Evolutionary conservation across 2,797 vertebrate genomes (phyloP).

Genomic region (Yasuhikotakia modesta): DNA sequence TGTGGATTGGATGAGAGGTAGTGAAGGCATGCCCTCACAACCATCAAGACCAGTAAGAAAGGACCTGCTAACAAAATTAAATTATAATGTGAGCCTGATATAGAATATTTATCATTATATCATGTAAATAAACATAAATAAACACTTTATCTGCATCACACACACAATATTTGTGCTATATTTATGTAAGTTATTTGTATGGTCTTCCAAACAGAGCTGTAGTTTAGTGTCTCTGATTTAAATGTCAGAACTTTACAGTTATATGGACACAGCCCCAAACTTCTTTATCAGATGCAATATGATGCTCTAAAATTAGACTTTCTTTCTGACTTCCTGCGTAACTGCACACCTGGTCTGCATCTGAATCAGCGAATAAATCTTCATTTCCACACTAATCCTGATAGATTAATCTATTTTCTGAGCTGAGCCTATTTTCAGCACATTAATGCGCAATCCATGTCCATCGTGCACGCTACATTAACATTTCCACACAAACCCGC

Average conservation of each 20-base stretch:
- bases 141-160: background rate
- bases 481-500: constrained; percentile 15
- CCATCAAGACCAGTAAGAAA: constrained; percentile 73
- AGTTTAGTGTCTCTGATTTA: background rate
- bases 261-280: too few relatives aligned
- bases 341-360: constrained; percentile 16
- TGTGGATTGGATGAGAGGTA: constrained; percentile 69
- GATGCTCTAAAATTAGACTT: background rate
- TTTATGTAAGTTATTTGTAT: too few relatives aligned
- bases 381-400: constrained; percentile 19
- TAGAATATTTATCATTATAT: background rate
- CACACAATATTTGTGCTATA: too few relatives aligned
- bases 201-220: too few relatives aligned
- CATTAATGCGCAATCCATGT: background rate
- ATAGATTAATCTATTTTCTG: constrained; percentile 28
- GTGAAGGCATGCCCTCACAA: constrained; percentile 65
- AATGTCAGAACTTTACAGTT: background rate
- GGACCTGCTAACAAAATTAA: constrained; percentile 65
- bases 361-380: constrained; percentile 33
- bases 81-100: background rate
- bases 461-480: constrained; percentile 19
- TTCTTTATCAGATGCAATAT: background rate
- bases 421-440: constrained; percentile 1
- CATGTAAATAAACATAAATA: background rate
- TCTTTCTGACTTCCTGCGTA: background rate